Conservation (phyloP, 2,113 vertebrate species). For the Callopanchax toddi region DNA sequence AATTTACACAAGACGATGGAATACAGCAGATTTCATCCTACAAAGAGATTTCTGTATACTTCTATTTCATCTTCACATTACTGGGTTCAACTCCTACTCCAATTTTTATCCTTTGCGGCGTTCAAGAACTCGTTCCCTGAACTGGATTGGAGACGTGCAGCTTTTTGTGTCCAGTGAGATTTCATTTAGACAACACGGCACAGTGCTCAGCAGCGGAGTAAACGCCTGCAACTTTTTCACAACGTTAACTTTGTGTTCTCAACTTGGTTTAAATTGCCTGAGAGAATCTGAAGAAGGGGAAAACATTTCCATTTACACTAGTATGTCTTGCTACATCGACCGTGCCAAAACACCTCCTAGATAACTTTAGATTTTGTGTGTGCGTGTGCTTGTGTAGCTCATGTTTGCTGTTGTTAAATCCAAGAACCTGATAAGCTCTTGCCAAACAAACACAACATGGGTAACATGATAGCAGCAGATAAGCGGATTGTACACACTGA, state of each 20-base stretch:
- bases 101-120: neutral
- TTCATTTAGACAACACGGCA: conserved; percentile 34
- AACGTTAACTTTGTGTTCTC: conserved; percentile 42
- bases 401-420: conserved; percentile 70
- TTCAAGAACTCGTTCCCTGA: conserved; percentile 17
- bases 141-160: conserved; percentile 7
- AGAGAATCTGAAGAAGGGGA: conserved; percentile 3
- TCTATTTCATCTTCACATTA: neutral
- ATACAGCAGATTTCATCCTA: neutral
- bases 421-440: conserved; percentile 73
- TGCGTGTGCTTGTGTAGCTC: conserved; percentile 51
- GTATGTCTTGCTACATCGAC: conserved; percentile 31
- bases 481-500: conserved; percentile 64
- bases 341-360: conserved; percentile 31
- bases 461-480: conserved; percentile 74
- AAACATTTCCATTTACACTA: conserved; percentile 35
- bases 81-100: neutral
- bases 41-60: too few relatives aligned
- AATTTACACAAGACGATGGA: neutral
- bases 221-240: conserved; percentile 30
- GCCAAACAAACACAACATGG: conserved; percentile 73
- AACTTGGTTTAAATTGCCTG: conserved; percentile 34
- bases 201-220: conserved; percentile 28
- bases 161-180: conserved; percentile 37
- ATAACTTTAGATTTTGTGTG: conserved; percentile 60